Percentiles rank a stretch among this genome's conserved stretches.
phyloP scores from a whole-genome alignment of 2,797 vertebrate genomes.

The Cheirogaleus major region DNA sequence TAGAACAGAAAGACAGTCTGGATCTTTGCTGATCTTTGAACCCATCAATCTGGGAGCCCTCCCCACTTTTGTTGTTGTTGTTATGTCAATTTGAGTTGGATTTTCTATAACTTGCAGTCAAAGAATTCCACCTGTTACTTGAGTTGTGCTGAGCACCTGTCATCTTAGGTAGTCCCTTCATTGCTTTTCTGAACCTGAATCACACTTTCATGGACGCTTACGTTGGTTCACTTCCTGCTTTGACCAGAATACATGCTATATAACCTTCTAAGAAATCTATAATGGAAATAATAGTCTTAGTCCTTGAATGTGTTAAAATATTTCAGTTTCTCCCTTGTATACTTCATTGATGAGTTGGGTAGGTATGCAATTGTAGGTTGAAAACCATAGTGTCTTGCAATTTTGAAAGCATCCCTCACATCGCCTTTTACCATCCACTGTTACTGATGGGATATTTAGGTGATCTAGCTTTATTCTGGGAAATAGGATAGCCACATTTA shows the following conservation, averaged over 20 bases:
- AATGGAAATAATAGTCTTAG: not conserved
- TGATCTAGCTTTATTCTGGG: not conserved
- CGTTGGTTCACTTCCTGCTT: not conserved
- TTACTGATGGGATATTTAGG: not conserved
- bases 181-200: not conserved
- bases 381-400: not conserved
- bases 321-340: not conserved
- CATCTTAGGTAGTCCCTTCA: not conserved
- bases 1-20: not conserved
- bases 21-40: not conserved
- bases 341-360: not conserved
- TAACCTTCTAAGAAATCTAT: not conserved
- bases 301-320: not conserved
- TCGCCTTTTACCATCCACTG: not conserved
- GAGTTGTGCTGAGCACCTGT: not conserved
- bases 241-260: not conserved
- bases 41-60: not conserved
- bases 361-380: not conserved
- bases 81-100: not conserved
- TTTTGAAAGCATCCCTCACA: constrained; percentile 1
- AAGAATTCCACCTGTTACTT: not conserved
- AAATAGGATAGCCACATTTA: not conserved
- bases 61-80: not conserved
- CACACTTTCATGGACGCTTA: not conserved
- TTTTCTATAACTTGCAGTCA: not conserved